A percentile compares a stretch with the other conserved stretches of the same genome.
phyloP scores from a whole-genome alignment of 2,888 invertebrate species.

The Tolmerus cingulatus region DNA sequence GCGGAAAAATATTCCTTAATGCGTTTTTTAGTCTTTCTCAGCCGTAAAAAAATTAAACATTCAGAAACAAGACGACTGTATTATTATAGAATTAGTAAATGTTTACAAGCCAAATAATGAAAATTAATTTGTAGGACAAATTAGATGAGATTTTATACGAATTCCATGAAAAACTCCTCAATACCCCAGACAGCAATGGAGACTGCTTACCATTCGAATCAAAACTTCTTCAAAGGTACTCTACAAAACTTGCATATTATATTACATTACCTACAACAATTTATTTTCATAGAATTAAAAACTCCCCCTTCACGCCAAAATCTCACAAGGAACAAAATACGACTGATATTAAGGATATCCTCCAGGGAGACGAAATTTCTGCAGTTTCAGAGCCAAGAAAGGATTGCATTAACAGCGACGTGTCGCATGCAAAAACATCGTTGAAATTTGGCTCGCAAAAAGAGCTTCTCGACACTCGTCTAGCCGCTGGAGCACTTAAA shows the following conservation, averaged over 20 bases:
- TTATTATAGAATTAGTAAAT: too few species aligned
- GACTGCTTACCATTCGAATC: slow-evolving; percentile 40
- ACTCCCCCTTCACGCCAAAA: slow-evolving; percentile 39
- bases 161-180: slow-evolving; percentile 46
- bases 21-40: too few species aligned
- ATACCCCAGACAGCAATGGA: slow-evolving; percentile 42
- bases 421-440: neutral
- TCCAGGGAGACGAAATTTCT: neutral
- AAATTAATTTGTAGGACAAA: slow-evolving; percentile 42
- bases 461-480: neutral
- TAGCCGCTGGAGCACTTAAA: neutral
- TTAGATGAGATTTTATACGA: slow-evolving; percentile 43
- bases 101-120: too few species aligned
- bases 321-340: neutral
- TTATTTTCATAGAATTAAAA: slow-evolving; percentile 29
- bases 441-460: neutral
- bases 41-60: too few species aligned
- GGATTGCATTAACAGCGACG: neutral
- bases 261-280: neutral
- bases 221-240: slow-evolving; percentile 44
- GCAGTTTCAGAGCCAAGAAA: neutral
- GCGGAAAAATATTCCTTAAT: too few species aligned
- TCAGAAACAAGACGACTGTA: too few species aligned
- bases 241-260: neutral
- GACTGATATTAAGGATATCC: neutral